phyloP scores from a whole-genome alignment of 2,113 vertebrate genomes.

The Aegypius monachus region DNA sequence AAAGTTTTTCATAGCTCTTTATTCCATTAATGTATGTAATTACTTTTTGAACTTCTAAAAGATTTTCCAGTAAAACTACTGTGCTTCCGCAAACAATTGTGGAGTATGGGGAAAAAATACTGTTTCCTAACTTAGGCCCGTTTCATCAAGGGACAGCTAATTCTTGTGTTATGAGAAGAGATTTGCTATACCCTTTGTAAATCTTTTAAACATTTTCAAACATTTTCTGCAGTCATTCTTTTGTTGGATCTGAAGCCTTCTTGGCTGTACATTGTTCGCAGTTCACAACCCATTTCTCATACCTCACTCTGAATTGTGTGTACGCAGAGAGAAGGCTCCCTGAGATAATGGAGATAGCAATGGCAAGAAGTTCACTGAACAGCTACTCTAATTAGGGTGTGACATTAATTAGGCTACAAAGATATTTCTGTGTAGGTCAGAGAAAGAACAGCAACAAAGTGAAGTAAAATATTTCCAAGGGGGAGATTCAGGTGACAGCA shows the following conservation, averaged over 20 bases:
- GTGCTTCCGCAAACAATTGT: background rate
- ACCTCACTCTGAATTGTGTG: fast-evolving
- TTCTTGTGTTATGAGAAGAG: background rate
- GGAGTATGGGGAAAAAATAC: background rate
- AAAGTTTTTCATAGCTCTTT: background rate
- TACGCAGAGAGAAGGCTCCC: background rate
- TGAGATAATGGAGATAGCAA: background rate
- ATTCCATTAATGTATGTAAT: background rate
- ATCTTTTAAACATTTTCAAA: background rate
- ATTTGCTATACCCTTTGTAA: background rate
- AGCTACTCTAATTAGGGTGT: background rate
- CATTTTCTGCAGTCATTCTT: background rate
- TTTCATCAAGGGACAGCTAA: background rate
- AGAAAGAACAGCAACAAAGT: background rate
- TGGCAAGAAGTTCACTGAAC: background rate
- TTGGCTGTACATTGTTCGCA: fast-evolving
- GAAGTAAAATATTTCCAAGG: background rate
- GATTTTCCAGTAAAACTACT: background rate
- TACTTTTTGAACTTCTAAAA: background rate
- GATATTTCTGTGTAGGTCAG: background rate
- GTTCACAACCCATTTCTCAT: background rate
- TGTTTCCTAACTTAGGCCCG: background rate
- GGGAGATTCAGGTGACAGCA: background rate
- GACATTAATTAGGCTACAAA: background rate
- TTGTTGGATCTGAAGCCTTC: background rate